A percentile compares a stretch with the other conserved stretches of the same genome.
phyloP scores from a whole-genome alignment of 2,113 vertebrate species.

The Crotophaga sulcirostris region DNA sequence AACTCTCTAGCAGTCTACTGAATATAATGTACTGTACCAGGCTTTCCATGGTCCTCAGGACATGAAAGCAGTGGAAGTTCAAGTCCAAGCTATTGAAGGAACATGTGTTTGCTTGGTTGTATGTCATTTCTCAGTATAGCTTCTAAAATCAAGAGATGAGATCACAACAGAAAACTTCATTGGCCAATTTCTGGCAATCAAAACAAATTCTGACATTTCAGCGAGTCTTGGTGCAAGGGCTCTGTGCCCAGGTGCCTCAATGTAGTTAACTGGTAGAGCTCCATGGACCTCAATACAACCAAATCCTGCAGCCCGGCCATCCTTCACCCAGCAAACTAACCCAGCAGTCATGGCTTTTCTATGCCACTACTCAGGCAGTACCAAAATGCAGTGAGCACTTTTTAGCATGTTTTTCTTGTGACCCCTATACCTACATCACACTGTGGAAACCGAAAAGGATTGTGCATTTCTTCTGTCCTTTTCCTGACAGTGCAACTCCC shows the following conservation, averaged over 20 bases:
- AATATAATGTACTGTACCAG: slow-evolving; percentile 28
- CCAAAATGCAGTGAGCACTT: background rate
- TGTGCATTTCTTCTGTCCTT: background rate
- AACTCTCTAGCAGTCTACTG: slow-evolving; percentile 67
- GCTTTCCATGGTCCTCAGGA: background rate
- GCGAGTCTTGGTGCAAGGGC: background rate
- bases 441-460: background rate
- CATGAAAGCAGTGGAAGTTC: background rate
- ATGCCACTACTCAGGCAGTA: accelerated
- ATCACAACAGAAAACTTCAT: background rate
- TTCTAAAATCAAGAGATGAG: background rate
- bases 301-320: background rate
- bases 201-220: background rate
- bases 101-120: background rate
- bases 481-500: background rate
- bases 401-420: background rate
- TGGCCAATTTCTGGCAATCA: background rate
- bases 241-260: background rate
- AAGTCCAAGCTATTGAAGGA: background rate
- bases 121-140: background rate
- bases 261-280: background rate
- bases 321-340: background rate
- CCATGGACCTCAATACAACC: background rate
- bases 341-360: background rate
- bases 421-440: background rate